Conservation (phyloP, 2,888 invertebrate genomes). For the Drosophila paramelanica region DNA sequence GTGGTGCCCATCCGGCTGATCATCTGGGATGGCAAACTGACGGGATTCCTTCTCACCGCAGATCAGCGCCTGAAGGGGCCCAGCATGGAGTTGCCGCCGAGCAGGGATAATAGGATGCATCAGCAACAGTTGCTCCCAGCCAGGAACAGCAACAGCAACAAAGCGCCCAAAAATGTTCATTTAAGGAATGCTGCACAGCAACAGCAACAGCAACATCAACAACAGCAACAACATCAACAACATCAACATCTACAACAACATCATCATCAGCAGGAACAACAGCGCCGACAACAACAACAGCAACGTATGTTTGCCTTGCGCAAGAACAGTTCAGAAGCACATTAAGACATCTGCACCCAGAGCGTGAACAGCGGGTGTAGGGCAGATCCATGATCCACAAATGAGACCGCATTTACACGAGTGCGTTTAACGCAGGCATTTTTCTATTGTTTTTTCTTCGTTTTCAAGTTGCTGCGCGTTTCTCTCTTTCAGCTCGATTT, state of each 20-base stretch:
- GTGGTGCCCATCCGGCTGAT: conserved; percentile 71
- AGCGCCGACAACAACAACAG: conserved; percentile 21
- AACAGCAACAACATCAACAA: conserved; percentile 24
- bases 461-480: conserved; percentile 10
- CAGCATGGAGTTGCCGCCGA: conserved; percentile 14
- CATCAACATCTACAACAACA: conserved; percentile 19
- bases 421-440: conserved; percentile 2
- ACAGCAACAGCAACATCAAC: conserved; percentile 22
- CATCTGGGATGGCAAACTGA: conserved; percentile 74
- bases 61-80: conserved; percentile 61
- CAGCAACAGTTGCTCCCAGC: conserved; percentile 13
- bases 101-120: conserved; percentile 14
- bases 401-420: conserved; percentile 2
- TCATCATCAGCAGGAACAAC: conserved; percentile 2
- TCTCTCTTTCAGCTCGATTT: background rate
- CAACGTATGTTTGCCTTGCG: conserved; percentile 33
- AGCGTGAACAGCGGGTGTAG: background rate
- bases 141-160: conserved; percentile 11
- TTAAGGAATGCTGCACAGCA: conserved; percentile 13
- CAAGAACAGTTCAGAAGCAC: conserved; percentile 41
- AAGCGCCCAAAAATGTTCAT: conserved; percentile 17
- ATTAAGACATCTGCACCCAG: background rate
- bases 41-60: conserved; percentile 68
- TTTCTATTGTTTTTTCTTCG: background rate
- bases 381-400: background rate